These are phyloP conservation scores for Lepidotrigona ventralis DNA, from an alignment of 1,140 invertebrate species.

Conservation along the genomic window DNA sequence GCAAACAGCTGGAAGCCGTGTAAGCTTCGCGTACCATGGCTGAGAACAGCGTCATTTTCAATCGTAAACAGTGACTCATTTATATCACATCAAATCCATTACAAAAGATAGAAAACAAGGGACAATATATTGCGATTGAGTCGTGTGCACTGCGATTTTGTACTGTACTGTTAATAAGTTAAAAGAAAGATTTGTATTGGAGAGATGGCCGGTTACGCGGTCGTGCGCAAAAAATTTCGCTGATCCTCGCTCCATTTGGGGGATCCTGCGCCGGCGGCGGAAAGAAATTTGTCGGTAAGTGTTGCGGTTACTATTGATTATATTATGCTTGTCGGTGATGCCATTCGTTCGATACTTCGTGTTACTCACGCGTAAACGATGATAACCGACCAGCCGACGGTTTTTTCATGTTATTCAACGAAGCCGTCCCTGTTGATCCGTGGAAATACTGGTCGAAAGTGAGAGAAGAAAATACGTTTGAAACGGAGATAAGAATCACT, in stretches of 20 bases:
- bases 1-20: neutral
- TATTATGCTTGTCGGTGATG: conserved; percentile 42
- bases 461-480: neutral
- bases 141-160: no score
- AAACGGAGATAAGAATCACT: conserved; percentile 1
- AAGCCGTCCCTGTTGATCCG: neutral
- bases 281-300: conserved; percentile 63
- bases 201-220: conserved; percentile 57
- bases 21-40: conserved; percentile 66
- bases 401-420: conserved; percentile 6
- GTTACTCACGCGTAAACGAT: conserved; percentile 23
- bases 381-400: neutral
- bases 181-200: neutral
- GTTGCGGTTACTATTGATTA: conserved; percentile 60
- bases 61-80: conserved; percentile 27
- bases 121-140: neutral
- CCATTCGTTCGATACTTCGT: conserved; percentile 2
- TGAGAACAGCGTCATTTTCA: conserved; percentile 50
- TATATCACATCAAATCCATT: neutral
- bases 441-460: neutral
- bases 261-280: conserved; percentile 50
- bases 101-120: neutral
- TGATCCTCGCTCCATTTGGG: conserved; percentile 44
- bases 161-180: no score
- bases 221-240: conserved; percentile 64